Evolutionary conservation across 2,797 vertebrate genomes (phyloP).

Genomic region (Pipistrellus nathusii): DNA sequence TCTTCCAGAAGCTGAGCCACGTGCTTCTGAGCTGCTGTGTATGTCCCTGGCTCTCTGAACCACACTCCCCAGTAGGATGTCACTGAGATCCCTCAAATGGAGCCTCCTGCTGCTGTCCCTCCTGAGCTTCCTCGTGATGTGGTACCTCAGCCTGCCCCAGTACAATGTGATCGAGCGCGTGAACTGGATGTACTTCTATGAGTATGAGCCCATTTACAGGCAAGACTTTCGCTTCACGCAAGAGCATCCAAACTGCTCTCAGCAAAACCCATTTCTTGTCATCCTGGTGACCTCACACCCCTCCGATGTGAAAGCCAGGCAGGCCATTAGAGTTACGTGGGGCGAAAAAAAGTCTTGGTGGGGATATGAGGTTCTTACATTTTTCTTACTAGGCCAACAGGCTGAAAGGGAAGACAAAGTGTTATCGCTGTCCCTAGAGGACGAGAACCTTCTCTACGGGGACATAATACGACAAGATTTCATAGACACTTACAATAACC

Average conservation of each 20-base stretch:
- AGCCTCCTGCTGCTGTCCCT: constrained; percentile 78
- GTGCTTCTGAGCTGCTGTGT: neutral
- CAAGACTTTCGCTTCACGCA: constrained; percentile 78
- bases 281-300: constrained; percentile 86
- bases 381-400: constrained; percentile 85
- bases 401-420: neutral
- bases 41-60: constrained; percentile 34
- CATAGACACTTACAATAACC: constrained; percentile 83
- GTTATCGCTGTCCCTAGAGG: constrained; percentile 78
- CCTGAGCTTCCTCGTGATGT: constrained; percentile 54
- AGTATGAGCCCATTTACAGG: constrained; percentile 80
- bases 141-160: constrained; percentile 75
- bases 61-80: constrained; percentile 45
- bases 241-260: constrained; percentile 73
- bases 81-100: constrained; percentile 58
- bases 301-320: constrained; percentile 75
- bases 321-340: constrained; percentile 85
- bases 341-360: constrained; percentile 83
- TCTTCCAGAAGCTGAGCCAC: neutral
- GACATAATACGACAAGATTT: constrained; percentile 87
- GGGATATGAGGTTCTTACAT: constrained; percentile 81
- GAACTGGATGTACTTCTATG: constrained; percentile 85
- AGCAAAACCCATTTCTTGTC: constrained; percentile 80
- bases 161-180: neutral
- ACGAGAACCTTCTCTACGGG: constrained; percentile 84